These are phyloP conservation scores for Actenoides hombroni DNA, from an alignment of 2,113 vertebrate species.

Conservation along the genomic window DNA sequence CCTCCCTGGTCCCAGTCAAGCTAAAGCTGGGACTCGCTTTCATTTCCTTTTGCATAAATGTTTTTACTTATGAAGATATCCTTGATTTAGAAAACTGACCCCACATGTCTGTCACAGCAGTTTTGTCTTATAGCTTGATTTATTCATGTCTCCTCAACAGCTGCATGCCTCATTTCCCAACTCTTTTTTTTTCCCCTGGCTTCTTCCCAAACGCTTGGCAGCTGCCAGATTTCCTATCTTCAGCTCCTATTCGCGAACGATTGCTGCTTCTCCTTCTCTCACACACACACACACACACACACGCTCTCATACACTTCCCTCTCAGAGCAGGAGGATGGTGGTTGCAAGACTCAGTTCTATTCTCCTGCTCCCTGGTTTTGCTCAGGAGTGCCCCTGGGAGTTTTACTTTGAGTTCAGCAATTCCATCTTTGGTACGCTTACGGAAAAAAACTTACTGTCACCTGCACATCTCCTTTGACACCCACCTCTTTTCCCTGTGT, in stretches of 20 bases:
- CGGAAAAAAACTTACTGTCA: neutral
- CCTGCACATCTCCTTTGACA: neutral
- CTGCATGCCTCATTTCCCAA: constrained; percentile 42
- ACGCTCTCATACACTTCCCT: neutral
- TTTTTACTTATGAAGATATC: neutral
- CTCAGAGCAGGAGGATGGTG: neutral
- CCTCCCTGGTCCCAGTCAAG: neutral
- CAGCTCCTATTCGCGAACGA: neutral
- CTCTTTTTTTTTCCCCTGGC: constrained; percentile 4
- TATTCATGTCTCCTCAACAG: constrained; percentile 34
- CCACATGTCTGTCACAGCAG: neutral
- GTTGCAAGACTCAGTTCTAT: neutral
- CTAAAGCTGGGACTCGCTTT: neutral
- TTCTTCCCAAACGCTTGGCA: constrained; percentile 38
- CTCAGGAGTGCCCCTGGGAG: neutral
- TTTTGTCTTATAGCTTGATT: neutral
- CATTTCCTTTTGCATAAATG: neutral
- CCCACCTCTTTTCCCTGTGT: neutral
- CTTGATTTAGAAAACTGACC: constrained; percentile 16
- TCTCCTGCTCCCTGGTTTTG: neutral
- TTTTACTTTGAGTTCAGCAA: neutral
- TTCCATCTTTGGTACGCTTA: neutral
- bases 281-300: neutral
- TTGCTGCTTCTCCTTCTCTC: neutral
- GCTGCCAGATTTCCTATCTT: constrained; percentile 37